A percentile compares a stretch with the other conserved stretches of the same genome.
These are phyloP conservation scores for Melipona quadrifasciata DNA, from an alignment of 1,140 invertebrate genomes.

Conservation along the genomic window DNA sequence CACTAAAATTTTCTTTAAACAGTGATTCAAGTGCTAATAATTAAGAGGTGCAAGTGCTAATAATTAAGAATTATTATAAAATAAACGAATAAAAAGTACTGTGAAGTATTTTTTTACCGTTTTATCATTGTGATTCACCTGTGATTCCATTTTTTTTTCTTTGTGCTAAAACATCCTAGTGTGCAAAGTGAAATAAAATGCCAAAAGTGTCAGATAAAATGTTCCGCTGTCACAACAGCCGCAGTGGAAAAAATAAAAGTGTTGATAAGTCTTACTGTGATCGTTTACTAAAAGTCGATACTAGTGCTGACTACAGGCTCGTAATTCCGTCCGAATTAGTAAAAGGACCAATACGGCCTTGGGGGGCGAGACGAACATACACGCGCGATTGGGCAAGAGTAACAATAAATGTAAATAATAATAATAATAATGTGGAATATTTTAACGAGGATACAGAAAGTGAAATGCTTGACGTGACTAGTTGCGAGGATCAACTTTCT, in stretches of 20 bases:
- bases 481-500: background rate
- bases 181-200: conserved; percentile 42
- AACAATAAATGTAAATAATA: conserved; percentile 62
- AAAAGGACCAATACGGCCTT: too few relatives aligned
- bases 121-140: too few relatives aligned
- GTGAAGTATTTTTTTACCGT: too few relatives aligned
- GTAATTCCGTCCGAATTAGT: too few relatives aligned
- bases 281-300: conserved; percentile 59
- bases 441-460: conserved; percentile 52
- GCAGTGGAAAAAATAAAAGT: conserved; percentile 29
- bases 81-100: too few relatives aligned
- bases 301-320: too few relatives aligned
- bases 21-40: fast-evolving
- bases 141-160: too few relatives aligned
- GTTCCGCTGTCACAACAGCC: conserved; percentile 49
- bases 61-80: too few relatives aligned
- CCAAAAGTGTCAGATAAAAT: conserved; percentile 58
- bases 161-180: too few relatives aligned
- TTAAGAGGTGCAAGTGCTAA: too few relatives aligned
- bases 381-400: conserved; percentile 68
- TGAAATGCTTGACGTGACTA: conserved; percentile 55
- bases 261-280: conserved; percentile 63
- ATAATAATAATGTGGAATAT: conserved; percentile 37
- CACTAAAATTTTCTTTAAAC: too few relatives aligned
- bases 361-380: too few relatives aligned